Evolutionary conservation across 2,113 vertebrate genomes (phyloP), one percentile per base, ranked within the genome.

Genomic region (Sterrhoptilus dennistouni): DNA sequence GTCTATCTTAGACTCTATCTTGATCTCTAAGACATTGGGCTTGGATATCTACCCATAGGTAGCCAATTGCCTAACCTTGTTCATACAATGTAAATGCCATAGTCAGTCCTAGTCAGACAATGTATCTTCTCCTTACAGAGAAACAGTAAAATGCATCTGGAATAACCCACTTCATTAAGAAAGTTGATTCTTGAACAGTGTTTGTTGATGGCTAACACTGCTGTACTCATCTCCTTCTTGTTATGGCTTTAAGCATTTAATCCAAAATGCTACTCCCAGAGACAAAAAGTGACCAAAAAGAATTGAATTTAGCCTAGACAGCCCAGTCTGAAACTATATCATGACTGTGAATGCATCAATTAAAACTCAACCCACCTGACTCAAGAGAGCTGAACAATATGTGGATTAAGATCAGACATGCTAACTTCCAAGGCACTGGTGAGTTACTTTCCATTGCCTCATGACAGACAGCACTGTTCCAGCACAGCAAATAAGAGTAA

Each of bases 401-500:
- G 29, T 81, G 75, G 53, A 78, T 91, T 96, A 53, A 49, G 78
- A 92, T 81, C 68, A 94, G 65, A 92, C 63, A 50, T 60, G 31
- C 60, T 68, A 47, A 92, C 12, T 63, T 79, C 71, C 50, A 11
- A 82, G 81, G 57, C 91, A 76, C n/a, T 49, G 60, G 64, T 3
- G 2, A 88, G 54, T 85, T 90, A 64, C 70, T 81, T 91, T 66
- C 60, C 40, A 20, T 68, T 68, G 52, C 82, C 29, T 90, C 40
- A 17, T 87, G 75, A 90, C 3, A 93, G 87, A 76, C 79, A 86
- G 79, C 49, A 50, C 60, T 69, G 60, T 85, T 71, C 53, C 56
- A 93, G 63, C 66, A 75, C 60, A 90, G 79, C 79, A 95, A 86
- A 56, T 87, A 77, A 50, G 83, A 75, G 82, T 81, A 79, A 96